Percentiles rank a stretch among this genome's conserved stretches.
Evolutionary conservation across 1,140 invertebrate genomes (phyloP).

Genomic region (Chironomus tepperi): DNA sequence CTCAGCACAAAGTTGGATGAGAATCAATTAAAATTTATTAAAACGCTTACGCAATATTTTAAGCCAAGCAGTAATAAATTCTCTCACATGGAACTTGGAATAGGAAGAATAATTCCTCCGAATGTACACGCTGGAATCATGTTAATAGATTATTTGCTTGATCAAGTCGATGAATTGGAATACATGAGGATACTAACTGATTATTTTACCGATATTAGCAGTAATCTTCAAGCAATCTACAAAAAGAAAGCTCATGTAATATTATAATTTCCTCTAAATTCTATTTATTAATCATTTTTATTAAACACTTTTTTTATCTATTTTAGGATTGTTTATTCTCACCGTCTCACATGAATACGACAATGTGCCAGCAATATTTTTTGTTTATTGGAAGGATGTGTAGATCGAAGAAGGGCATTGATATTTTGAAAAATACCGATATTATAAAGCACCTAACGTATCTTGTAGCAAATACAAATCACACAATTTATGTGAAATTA

Average conservation of each 20-base stretch:
- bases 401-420: slow-evolving; percentile 59
- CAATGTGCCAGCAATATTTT: slow-evolving; percentile 89
- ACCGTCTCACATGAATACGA: slow-evolving; percentile 75
- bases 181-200: slow-evolving; percentile 60
- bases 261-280: not conserved
- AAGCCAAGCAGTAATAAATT: slow-evolving; percentile 81
- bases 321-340: slow-evolving; percentile 81
- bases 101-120: slow-evolving; percentile 44
- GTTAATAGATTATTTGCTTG: slow-evolving; percentile 66
- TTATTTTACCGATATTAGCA: slow-evolving; percentile 68
- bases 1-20: slow-evolving; percentile 48
- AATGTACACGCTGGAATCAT: slow-evolving; percentile 65
- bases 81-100: slow-evolving; percentile 56
- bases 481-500: slow-evolving; percentile 87
- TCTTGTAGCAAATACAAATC: slow-evolving; percentile 69
- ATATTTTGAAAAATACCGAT: slow-evolving; percentile 64
- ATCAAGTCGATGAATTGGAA: slow-evolving; percentile 44
- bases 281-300: not conserved
- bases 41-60: slow-evolving; percentile 74
- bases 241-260: slow-evolving; percentile 46
- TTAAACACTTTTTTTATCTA: not conserved
- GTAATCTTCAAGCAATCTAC: slow-evolving; percentile 63
- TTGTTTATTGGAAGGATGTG: slow-evolving; percentile 82
- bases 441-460: slow-evolving; percentile 69
- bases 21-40: slow-evolving; percentile 67